Evolutionary conservation across 2,113 vertebrate species (phyloP), one percentile per base, ranked within the genome.

Genomic region (Camelus bactrianus): DNA sequence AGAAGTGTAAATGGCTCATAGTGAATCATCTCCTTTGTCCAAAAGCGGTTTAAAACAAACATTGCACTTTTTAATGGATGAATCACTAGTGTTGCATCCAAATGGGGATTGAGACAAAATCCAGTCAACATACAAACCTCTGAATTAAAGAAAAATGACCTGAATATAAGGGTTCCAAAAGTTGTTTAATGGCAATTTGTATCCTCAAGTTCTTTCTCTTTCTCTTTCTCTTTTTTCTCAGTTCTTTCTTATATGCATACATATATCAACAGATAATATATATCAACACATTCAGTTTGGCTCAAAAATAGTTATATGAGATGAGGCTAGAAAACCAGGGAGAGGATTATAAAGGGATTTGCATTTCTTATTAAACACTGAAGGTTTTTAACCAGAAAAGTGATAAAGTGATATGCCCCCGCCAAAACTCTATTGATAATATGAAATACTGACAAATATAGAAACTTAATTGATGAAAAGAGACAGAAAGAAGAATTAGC

Each of bases 81-180:
- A 70, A 64, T 76, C 26, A 73, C 46, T 83, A 65, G 32, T 52
- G 20, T 64, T 76, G 1, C 12, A 75, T 46, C 86, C 22, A 81
- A 80, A 62, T 32, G 12, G 58, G 64, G 96, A 82, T 30, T 86
- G 50, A 82, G 48, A 35, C 7, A 80, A 80, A 96, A 80, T 65
- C 2, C 22, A 72, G 46, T 58, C 12, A 48, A 65, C 6, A 93
- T 60, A 65, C 0, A 86, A 80, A 86, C 2, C 7, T 60, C 84
- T 95, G 30, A 85, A 62, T 42, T 93, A 87, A 87, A 85, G 28
- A 46, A 62, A 64, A 69, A 38, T 50, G 6, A 1, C 38, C 15
- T 58, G 2, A 76, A 70, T 19, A 32, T 58, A 64, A 92, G 6
- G 1, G 1, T 91, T 26, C 2, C 13, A 35, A 67, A 83, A 86